Evolutionary conservation across 1,140 invertebrate genomes (phyloP).

Genomic region (Panagrolaimus sp.): DNA sequence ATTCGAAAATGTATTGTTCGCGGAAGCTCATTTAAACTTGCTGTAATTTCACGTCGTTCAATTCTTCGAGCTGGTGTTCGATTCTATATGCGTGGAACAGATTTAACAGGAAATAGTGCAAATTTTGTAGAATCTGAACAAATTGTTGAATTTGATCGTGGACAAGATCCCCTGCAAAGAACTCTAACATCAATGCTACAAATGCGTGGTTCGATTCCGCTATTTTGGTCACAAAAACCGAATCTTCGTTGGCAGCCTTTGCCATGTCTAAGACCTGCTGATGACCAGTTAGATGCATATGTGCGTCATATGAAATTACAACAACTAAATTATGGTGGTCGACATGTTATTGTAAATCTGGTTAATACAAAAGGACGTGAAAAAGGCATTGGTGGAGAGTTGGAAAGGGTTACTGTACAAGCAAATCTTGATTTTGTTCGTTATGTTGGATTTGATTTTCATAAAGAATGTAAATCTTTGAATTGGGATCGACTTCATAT

Average conservation of each 20-base stretch:
- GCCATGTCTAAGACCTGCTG: constrained; percentile 72
- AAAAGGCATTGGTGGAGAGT: constrained; percentile 72
- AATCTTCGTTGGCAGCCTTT: constrained; percentile 88
- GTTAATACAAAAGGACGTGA: constrained; percentile 84
- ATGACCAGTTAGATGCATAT: constrained; percentile 61
- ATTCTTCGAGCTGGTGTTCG: constrained; percentile 34
- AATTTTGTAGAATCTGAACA: constrained; percentile 94
- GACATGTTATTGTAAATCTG: constrained; percentile 82
- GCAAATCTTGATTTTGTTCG: constrained; percentile 62
- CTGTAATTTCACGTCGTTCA: constrained; percentile 55
- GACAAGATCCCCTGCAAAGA: constrained; percentile 68
- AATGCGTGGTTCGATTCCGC: constrained; percentile 84
- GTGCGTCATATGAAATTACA: constrained; percentile 37
- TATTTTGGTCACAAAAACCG: constrained; percentile 87
- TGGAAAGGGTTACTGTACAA: constrained; percentile 68
- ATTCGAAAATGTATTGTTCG: constrained; percentile 41
- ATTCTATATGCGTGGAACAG: constrained; percentile 60
- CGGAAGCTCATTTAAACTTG: constrained; percentile 44
- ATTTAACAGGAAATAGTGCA: constrained; percentile 78
- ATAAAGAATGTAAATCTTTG: constrained; percentile 90
- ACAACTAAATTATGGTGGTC: constrained; percentile 70
- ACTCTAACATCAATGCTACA: constrained; percentile 83
- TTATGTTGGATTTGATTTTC: constrained; percentile 95
- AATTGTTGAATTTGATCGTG: constrained; percentile 62
- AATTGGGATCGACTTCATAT: constrained; percentile 81